A percentile compares a stretch with the other conserved stretches of the same genome.
phyloP scores from a whole-genome alignment of 2,888 invertebrate genomes.

The Lucinisca nassula region DNA sequence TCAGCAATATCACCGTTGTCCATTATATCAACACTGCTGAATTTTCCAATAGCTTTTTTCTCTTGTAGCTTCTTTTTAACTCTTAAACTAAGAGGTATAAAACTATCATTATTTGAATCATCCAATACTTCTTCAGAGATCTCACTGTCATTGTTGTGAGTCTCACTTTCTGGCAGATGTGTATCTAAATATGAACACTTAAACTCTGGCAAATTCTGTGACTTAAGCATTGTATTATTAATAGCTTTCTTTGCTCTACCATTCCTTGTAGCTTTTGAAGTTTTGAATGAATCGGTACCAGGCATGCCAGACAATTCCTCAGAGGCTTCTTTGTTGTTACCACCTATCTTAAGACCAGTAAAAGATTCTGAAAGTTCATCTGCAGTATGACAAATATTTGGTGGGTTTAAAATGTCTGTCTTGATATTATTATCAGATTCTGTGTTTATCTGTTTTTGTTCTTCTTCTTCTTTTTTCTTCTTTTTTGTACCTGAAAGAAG shows the following conservation, averaged over 20 bases:
- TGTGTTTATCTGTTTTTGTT: neutral
- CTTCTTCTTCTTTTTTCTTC: neutral
- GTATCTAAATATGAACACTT: too few species aligned
- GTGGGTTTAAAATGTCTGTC: neutral
- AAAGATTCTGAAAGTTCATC: neutral
- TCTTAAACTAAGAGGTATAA: neutral
- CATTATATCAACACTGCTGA: neutral
- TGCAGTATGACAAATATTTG: neutral
- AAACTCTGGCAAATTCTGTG: too few species aligned
- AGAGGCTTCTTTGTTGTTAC: neutral
- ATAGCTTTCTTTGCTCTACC: neutral
- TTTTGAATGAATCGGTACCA: neutral
- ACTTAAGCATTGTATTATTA: neutral
- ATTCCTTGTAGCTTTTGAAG: neutral
- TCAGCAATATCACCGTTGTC: neutral
- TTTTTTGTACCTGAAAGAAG: neutral
- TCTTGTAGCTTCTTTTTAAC: neutral
- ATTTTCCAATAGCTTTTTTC: too few species aligned
- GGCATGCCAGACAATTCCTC: neutral
- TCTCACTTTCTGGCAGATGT: too few species aligned
- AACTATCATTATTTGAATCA: neutral
- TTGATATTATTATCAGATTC: neutral
- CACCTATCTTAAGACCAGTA: neutral
- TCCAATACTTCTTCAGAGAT: neutral
- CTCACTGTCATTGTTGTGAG: too few species aligned